These are phyloP conservation scores for Aldrovandia affinis DNA, from an alignment of 2,797 vertebrate species.

Conservation along the genomic window DNA sequence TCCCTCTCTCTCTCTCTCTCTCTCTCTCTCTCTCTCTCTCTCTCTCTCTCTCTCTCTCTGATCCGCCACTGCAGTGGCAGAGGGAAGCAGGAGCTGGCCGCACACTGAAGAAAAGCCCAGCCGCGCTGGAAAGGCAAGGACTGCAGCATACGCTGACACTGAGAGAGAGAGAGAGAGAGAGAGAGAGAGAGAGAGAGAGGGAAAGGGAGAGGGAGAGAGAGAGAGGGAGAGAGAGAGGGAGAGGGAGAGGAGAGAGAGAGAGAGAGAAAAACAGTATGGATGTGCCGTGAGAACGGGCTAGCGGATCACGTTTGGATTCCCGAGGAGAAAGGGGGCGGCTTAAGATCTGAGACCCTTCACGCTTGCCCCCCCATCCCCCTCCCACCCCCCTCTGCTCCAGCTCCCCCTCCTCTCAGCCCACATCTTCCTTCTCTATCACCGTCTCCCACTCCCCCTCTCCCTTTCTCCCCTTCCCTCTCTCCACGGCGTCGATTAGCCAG, in stretches of 20 bases:
- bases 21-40: not conserved
- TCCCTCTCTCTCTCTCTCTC: constrained; percentile 32
- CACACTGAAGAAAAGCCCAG: constrained; percentile 34
- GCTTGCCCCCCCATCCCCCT: not conserved
- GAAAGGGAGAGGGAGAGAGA: not conserved
- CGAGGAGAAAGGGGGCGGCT: constrained; percentile 21
- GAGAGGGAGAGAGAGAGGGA: constrained; percentile 2
- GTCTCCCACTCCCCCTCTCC: constrained; percentile 36
- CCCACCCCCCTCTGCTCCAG: constrained; percentile 6
- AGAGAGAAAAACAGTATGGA: constrained; percentile 49
- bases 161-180: constrained; percentile 4
- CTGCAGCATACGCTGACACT: constrained; percentile 26
- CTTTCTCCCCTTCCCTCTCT: constrained; percentile 43
- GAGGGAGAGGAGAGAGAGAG: constrained; percentile 2
- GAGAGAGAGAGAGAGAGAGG: constrained; percentile 4
- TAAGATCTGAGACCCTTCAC: constrained; percentile 11
- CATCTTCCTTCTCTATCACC: constrained; percentile 19
- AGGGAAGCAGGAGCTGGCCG: constrained; percentile 37
- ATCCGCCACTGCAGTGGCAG: constrained; percentile 60
- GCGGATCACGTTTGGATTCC: constrained; percentile 23
- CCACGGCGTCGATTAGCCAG: constrained; percentile 31
- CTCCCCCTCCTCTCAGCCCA: constrained; percentile 40
- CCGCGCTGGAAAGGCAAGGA: constrained; percentile 56
- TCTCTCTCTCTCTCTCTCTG: constrained; percentile 42
- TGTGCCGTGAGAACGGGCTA: constrained; percentile 29